Evolutionary conservation across 2,113 vertebrate genomes (phyloP).

Genomic region (Eublepharis macularius): DNA sequence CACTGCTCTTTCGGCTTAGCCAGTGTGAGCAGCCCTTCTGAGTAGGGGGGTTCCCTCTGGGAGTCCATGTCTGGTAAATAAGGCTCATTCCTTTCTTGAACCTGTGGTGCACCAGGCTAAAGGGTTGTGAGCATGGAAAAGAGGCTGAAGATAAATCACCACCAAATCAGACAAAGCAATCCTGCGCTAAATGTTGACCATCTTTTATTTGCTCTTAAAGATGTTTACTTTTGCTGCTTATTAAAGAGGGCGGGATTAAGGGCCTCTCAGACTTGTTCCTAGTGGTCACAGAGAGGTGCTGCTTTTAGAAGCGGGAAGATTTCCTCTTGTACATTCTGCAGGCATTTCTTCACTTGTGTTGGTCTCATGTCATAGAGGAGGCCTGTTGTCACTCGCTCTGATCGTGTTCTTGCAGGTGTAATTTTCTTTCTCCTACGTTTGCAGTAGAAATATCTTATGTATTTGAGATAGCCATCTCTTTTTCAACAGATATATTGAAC

Average conservation of each 20-base stretch:
- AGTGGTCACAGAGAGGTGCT: background rate
- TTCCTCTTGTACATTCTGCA: background rate
- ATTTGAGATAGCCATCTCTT: constrained; percentile 66
- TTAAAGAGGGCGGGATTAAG: background rate
- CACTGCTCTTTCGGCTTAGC: too few relatives aligned
- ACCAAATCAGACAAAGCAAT: too few relatives aligned
- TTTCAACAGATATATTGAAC: constrained; percentile 81
- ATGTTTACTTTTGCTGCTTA: background rate
- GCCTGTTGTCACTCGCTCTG: constrained; percentile 22
- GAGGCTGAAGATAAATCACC: too few relatives aligned
- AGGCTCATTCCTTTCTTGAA: background rate
- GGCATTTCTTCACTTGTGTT: constrained; percentile 4
- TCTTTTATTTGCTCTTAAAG: background rate
- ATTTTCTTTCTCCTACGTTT: constrained; percentile 38
- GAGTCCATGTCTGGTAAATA: background rate
- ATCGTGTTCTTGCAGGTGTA: constrained; percentile 36
- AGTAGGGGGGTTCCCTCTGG: background rate
- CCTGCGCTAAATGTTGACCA: too few relatives aligned
- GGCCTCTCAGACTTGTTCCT: background rate
- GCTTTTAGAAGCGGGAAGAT: background rate
- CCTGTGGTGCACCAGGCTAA: too few relatives aligned
- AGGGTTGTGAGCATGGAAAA: too few relatives aligned
- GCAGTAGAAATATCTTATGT: constrained; percentile 36
- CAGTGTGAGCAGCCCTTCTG: too few relatives aligned
- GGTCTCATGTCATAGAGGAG: background rate